phyloP scores from a whole-genome alignment of 2,797 vertebrate genomes.

The Leptoclinus maculatus region DNA sequence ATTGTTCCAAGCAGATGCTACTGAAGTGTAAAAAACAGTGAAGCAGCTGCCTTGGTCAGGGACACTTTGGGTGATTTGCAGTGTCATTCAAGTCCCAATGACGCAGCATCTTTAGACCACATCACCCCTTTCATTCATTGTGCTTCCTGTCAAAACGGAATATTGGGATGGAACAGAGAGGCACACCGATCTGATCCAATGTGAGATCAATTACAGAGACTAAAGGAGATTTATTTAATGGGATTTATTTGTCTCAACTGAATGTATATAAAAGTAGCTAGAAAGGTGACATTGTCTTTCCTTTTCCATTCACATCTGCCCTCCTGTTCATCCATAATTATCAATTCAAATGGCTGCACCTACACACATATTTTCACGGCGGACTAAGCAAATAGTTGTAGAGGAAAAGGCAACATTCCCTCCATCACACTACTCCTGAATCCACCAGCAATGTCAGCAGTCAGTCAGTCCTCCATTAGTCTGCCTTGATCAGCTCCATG shows the following conservation, averaged over 20 bases:
- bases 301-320: background rate
- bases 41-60: conserved; percentile 20
- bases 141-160: background rate
- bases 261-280: background rate
- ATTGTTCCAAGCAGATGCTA: background rate
- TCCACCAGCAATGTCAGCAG: conserved; percentile 2
- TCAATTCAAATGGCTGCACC: background rate
- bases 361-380: background rate
- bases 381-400: background rate
- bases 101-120: background rate
- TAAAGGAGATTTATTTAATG: background rate
- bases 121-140: background rate
- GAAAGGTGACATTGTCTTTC: too few species aligned
- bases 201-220: background rate
- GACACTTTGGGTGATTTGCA: conserved; percentile 8
- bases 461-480: conserved; percentile 5
- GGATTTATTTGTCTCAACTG: background rate
- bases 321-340: background rate
- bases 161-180: background rate
- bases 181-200: background rate
- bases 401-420: background rate
- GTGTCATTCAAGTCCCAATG: conserved; percentile 13
- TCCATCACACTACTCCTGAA: background rate
- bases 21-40: background rate
- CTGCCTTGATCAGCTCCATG: conserved; percentile 19